These are phyloP conservation scores for Phymanthus crucifer DNA, from an alignment of 92 coral and sea anemone genomes.

Conservation along the genomic window DNA sequence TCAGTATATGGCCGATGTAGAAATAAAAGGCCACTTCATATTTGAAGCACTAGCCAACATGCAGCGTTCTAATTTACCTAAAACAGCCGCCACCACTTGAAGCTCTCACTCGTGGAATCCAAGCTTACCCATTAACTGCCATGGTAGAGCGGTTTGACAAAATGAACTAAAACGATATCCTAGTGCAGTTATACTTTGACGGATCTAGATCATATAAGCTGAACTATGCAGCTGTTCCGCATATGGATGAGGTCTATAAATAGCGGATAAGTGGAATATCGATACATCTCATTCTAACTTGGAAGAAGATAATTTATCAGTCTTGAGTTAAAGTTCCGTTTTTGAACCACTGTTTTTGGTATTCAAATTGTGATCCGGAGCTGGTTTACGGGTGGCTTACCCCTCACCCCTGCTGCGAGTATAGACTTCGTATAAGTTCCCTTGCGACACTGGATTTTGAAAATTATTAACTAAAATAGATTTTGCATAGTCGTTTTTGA, in stretches of 20 bases:
- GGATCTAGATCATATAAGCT: neutral
- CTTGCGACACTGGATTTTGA: too few species aligned
- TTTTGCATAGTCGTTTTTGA: too few species aligned
- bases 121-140: neutral
- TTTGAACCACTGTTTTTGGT: neutral
- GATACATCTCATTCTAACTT: neutral
- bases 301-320: neutral
- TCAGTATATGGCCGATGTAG: neutral
- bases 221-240: conserved; percentile 1
- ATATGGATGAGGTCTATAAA: neutral
- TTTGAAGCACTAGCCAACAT: neutral
- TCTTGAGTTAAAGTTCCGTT: neutral
- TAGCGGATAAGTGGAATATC: neutral
- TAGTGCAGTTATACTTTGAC: conserved; percentile 10
- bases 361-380: neutral
- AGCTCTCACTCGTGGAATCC: neutral
- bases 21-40: neutral
- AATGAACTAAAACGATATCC: conserved; percentile 1
- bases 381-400: too few species aligned
- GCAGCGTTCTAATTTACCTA: neutral
- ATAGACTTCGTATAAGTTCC: too few species aligned
- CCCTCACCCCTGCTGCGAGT: too few species aligned
- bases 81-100: neutral
- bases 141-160: neutral
- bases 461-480: too few species aligned